Conservation (phyloP, 2,797 vertebrate genomes). For the Zalophus californianus region DNA sequence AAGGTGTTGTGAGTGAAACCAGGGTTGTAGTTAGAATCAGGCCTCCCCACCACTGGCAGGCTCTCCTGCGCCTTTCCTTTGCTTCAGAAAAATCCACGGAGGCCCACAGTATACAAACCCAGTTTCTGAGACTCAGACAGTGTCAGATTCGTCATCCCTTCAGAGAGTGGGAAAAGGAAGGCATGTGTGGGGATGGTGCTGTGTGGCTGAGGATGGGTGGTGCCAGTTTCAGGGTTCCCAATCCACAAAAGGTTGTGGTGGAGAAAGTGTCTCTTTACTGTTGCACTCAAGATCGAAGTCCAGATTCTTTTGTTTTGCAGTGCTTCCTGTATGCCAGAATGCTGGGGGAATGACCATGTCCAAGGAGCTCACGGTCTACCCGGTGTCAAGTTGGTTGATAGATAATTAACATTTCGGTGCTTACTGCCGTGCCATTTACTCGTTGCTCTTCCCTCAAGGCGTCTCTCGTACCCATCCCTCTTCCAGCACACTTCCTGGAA, state of each 20-base stretch:
- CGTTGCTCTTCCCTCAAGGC: neutral
- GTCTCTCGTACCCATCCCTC: neutral
- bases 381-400: neutral
- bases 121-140: neutral
- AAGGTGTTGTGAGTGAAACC: neutral
- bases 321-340: neutral
- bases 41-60: neutral
- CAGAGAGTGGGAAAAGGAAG: neutral
- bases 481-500: neutral
- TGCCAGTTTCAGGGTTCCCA: fast-evolving
- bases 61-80: neutral
- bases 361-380: too few relatives aligned
- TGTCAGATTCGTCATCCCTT: neutral
- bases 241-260: neutral
- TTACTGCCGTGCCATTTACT: fast-evolving
- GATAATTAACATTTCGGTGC: neutral
- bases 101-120: neutral
- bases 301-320: neutral
- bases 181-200: fast-evolving
- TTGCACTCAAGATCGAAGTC: neutral
- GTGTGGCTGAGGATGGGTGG: too few relatives aligned
- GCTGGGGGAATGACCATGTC: neutral
- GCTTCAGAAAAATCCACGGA: neutral
- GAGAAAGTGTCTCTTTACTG: neutral
- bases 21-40: neutral